A percentile compares a stretch with the other conserved stretches of the same genome.
phyloP scores from a whole-genome alignment of 2,113 vertebrate species.

The Pseudonaja textilis region DNA sequence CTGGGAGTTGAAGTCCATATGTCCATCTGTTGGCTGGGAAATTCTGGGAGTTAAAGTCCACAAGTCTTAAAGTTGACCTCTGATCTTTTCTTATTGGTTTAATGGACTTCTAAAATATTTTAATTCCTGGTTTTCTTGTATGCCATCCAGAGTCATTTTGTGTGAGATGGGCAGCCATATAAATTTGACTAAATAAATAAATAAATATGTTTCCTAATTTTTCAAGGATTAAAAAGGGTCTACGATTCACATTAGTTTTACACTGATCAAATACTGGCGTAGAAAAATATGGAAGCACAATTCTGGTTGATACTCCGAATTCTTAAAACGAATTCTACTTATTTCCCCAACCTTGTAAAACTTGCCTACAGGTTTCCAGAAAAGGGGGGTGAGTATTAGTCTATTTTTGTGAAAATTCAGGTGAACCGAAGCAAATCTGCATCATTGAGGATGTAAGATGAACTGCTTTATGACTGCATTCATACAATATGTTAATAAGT shows the following conservation, averaged over 20 bases:
- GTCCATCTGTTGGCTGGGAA: too few species aligned
- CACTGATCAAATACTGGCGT: not conserved
- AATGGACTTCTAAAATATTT: not conserved
- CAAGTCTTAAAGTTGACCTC: too few species aligned
- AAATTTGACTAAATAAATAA: not conserved
- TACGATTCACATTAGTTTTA: not conserved
- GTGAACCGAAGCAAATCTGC: not conserved
- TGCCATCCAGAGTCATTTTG: not conserved
- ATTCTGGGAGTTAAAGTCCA: too few species aligned
- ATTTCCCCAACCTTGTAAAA: not conserved
- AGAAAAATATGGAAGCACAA: not conserved
- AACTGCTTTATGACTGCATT: not conserved
- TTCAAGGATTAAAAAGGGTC: not conserved
- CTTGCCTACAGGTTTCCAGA: not conserved
- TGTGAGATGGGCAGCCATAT: not conserved
- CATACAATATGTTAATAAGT: not conserved
- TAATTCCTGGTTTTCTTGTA: not conserved
- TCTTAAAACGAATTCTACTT: not conserved
- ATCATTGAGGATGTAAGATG: not conserved
- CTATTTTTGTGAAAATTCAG: not conserved
- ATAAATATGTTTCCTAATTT: not conserved
- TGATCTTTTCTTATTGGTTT: not conserved
- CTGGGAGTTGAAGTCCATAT: too few species aligned
- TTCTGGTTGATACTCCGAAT: not conserved
- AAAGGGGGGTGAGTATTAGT: not conserved